Percentiles rank a stretch among this genome's conserved stretches.
These are phyloP conservation scores for Copidosoma aretas DNA, from an alignment of 2,888 invertebrate species.

Conservation along the genomic window DNA sequence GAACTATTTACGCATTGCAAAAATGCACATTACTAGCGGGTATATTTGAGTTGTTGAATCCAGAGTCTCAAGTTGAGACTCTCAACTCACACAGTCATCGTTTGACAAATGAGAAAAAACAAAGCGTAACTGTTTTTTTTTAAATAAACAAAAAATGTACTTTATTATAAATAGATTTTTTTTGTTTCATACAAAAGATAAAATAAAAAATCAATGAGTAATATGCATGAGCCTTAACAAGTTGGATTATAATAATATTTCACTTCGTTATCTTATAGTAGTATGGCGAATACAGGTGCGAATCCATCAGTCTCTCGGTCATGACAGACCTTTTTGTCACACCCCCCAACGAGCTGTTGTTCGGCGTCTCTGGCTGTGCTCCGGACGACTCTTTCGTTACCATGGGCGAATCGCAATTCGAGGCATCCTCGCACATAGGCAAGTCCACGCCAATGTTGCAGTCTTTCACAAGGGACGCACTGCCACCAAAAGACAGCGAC, in stretches of 20 bases:
- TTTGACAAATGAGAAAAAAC: not conserved
- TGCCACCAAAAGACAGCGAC: slow-evolving; percentile 15
- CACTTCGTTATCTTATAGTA: slow-evolving; percentile 31
- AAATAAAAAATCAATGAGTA: not conserved
- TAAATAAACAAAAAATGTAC: not conserved
- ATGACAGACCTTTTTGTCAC: slow-evolving; percentile 5
- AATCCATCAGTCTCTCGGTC: slow-evolving; percentile 23
- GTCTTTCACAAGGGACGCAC: slow-evolving; percentile 7
- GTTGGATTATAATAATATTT: slow-evolving; percentile 1
- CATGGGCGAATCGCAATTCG: slow-evolving; percentile 1
- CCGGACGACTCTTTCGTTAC: not conserved
- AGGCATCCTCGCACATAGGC: slow-evolving; percentile 8
- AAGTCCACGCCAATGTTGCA: slow-evolving; percentile 2
- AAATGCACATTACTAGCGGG: too few relatives aligned
- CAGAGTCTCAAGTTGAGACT: too few relatives aligned
- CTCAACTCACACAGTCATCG: not conserved
- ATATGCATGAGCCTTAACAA: slow-evolving; percentile 2
- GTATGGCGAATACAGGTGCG: slow-evolving; percentile 33
- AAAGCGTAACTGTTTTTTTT: not conserved
- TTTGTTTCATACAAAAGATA: not conserved
- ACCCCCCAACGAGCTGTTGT: slow-evolving; percentile 3
- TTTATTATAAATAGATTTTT: not conserved
- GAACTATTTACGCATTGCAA: too few relatives aligned
- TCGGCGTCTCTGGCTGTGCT: not conserved
- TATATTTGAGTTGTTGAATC: too few relatives aligned